Evolutionary conservation across 92 coral and sea anemone genomes (phyloP).

Genomic region (Palythoa caribaeorum): DNA sequence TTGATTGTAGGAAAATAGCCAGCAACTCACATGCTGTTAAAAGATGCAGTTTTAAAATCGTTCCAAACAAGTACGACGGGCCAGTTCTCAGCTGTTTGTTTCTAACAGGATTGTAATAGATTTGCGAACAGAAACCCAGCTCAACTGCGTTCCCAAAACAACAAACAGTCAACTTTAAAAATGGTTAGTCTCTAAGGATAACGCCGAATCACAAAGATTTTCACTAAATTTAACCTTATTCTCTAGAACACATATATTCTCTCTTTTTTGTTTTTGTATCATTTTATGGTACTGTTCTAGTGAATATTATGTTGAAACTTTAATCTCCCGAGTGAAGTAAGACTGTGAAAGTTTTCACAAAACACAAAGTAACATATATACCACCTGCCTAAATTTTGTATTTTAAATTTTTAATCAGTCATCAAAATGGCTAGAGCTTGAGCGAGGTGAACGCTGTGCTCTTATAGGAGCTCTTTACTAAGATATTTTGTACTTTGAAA

Average conservation of each 20-base stretch:
- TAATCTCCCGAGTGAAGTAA: constrained; percentile 73
- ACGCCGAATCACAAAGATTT: background rate
- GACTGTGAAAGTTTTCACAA: constrained; percentile 55
- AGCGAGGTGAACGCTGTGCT: constrained; percentile 52
- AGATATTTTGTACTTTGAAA: background rate
- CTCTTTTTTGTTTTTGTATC: background rate
- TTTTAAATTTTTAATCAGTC: constrained; percentile 84
- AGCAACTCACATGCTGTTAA: background rate
- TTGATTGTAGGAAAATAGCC: constrained; percentile 8
- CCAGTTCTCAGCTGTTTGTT: constrained; percentile 50
- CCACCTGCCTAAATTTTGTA: constrained; percentile 64
- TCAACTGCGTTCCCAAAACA: constrained; percentile 42
- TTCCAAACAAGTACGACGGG: constrained; percentile 29
- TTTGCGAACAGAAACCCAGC: constrained; percentile 50
- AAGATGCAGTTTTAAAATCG: constrained; percentile 19
- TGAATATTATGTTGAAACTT: constrained; percentile 51
- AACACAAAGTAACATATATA: constrained; percentile 55
- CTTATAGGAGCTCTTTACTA: constrained; percentile 39
- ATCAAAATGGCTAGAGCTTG: constrained; percentile 70
- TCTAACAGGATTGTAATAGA: constrained; percentile 51
- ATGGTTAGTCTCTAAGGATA: constrained; percentile 33
- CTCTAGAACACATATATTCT: constrained; percentile 6
- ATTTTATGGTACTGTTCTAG: constrained; percentile 4
- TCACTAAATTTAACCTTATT: background rate
- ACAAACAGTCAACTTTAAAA: constrained; percentile 36